These are phyloP conservation scores for Rhinella marina DNA, from an alignment of 2,797 vertebrate species.

Conservation along the genomic window DNA sequence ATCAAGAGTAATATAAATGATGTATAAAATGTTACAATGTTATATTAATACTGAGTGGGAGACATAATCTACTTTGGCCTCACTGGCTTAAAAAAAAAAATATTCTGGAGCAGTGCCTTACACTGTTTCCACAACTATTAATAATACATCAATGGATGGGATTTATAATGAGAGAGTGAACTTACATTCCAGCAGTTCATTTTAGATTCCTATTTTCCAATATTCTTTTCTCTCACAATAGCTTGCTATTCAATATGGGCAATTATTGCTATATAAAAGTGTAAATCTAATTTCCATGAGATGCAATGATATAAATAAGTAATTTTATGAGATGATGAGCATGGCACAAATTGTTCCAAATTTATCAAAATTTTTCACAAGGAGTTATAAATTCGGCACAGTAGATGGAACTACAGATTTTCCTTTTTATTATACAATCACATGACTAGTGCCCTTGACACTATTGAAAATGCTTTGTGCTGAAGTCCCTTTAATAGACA, in stretches of 20 bases:
- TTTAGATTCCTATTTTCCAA: not conserved
- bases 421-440: too few relatives aligned
- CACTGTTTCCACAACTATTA: conserved; percentile 13
- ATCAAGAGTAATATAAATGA: not conserved
- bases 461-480: too few relatives aligned
- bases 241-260: not conserved
- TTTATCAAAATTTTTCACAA: too few relatives aligned
- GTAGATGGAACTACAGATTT: too few relatives aligned
- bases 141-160: not conserved
- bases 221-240: not conserved
- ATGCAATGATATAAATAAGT: too few relatives aligned
- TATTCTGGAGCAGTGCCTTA: not conserved
- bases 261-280: not conserved
- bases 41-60: not conserved
- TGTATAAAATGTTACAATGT: too few relatives aligned
- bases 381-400: too few relatives aligned
- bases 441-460: too few relatives aligned
- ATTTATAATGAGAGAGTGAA: not conserved
- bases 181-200: conserved; percentile 2
- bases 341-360: too few relatives aligned
- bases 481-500: too few relatives aligned
- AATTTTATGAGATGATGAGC: too few relatives aligned
- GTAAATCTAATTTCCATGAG: not conserved
- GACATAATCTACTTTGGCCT: not conserved
- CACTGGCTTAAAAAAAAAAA: not conserved